Evolutionary conservation across 1,140 invertebrate genomes (phyloP), one percentile per base, ranked within the genome.

Genomic region (Ectropis grisescens): DNA sequence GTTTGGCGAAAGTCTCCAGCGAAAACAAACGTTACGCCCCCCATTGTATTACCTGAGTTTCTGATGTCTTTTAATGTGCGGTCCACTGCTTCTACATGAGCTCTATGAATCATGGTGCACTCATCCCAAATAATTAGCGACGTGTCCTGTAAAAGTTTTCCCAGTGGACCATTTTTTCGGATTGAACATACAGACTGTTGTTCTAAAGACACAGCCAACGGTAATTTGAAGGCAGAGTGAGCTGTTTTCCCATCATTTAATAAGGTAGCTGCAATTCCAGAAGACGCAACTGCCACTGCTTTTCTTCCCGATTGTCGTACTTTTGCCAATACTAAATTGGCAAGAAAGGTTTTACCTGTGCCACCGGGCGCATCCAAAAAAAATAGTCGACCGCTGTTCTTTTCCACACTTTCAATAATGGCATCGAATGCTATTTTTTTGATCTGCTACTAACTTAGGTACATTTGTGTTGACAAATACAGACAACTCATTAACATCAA

Each of bases 1-100:
- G 48, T 75, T 71, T 82, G 68, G 8, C 71, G 30, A 44, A 83
- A 83, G 60, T 82, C 80, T 22, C 66, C 70, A 23, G 58, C 16
- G 14, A 50, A 31, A 31, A 58, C 29, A 14, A 55, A 33, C 38
- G 44, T 26, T 13, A 37, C 36, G 26, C 41, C 50, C 28, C 41
- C 47, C 45, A 43, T 45, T 7, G 10, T 10, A 2, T 10, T 4
- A 10, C 10, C n/a, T 4, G 2, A 29, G 29, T 14, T 45, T 13
- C 34, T 43, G 14, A 41, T 49, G 68, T 80, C 69, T 67, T 66
- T 26, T 13, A 78, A 40, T 13, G 55, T 61, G 49, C 60, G 36
- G n/a, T n/a, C n/a, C n/a, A n/a, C n/a, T 22, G 50, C 38, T 27
- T 37, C 34, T 13, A 43, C 11, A 31, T 27, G 8, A 25, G 15